Evolutionary conservation across 2,797 vertebrate genomes (phyloP), one percentile per base, ranked within the genome.

Genomic region (Sebastiscus albofasciatus): DNA sequence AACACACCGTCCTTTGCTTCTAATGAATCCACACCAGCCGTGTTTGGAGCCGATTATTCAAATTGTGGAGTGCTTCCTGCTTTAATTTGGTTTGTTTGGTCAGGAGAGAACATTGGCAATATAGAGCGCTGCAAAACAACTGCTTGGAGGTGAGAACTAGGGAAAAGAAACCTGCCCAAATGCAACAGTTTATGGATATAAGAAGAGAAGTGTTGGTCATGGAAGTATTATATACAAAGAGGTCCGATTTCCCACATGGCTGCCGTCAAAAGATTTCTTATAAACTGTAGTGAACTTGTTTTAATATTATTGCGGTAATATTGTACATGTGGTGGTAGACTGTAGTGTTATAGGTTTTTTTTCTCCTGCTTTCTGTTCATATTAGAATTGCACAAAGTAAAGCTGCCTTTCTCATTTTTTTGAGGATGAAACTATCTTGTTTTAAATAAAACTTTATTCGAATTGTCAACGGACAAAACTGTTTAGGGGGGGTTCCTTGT

Each of bases 51-150:
- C 31, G 1, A 46, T 60, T 42, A 29, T 73, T 65, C 12, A 26
- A 1, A 46, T 31, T 36, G 29, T 31, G 20, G n/a, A 39, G 24
- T 3, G 9, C 39, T 56, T 67, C 20, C 6, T 80, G 33, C 27
- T 72, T 69, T 60, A 46, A 36, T 64, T 56, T 46, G n/a, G 6
- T 59, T 80, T 77, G 67, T 56, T 42, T 46, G n/a, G 62, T 9
- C 2, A 46, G 29, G 33, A 8, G 11, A 60, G 55, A 56, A 68
- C 55, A 27, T 18, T 60, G 60, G 33, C 52, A 72, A n/a, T 33
- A 20, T 11, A 11, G 18, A 22, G 34, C 26, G 49, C 7, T 34
- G 3, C 22, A 34, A 33, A 73, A 42, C 26, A 29, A 42, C 18
- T 29, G 12, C 61, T 24, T 26, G 6, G 49, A 42, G n/a, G 36